Conservation (phyloP, 2,888 invertebrate genomes). For the Aplocera efformata region DNA sequence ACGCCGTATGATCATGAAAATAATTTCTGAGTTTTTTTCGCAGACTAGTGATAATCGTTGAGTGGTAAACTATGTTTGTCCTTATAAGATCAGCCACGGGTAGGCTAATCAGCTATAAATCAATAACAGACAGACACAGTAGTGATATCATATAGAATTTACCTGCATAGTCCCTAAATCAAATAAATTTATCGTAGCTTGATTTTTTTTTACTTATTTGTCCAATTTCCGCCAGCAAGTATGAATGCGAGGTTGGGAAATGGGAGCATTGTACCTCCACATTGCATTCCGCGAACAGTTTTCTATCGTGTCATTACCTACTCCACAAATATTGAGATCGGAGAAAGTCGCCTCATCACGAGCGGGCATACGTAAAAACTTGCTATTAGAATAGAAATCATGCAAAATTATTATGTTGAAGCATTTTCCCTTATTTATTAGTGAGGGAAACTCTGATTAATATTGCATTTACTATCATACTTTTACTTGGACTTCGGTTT, state of each 20-base stretch:
- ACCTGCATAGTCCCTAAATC: no score
- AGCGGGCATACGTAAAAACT: conserved; percentile 27
- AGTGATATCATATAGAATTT: no score
- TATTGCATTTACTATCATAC: no score
- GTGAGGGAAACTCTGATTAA: conserved; percentile 19
- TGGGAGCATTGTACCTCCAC: conserved; percentile 7
- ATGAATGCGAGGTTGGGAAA: no score
- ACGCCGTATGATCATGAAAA: no score
- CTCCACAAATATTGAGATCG: conserved; percentile 46
- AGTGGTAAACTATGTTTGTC: no score
- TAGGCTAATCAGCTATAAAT: no score
- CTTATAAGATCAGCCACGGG: no score
- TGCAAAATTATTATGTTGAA: conserved; percentile 22
- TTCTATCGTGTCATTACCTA: conserved; percentile 37
- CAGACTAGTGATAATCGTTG: no score
- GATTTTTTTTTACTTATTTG: background rate
- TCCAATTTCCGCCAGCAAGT: conserved; percentile 18
- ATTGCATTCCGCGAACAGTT: conserved; percentile 22
- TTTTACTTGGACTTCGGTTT: no score
- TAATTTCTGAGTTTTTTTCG: no score
- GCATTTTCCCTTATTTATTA: conserved; percentile 23
- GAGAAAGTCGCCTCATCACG: conserved; percentile 44
- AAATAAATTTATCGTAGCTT: background rate
- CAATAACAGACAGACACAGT: background rate
- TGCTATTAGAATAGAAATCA: conserved; percentile 28